These are phyloP conservation scores for Siderastrea radians DNA, from an alignment of 92 coral and sea anemone genomes.

Conservation along the genomic window DNA sequence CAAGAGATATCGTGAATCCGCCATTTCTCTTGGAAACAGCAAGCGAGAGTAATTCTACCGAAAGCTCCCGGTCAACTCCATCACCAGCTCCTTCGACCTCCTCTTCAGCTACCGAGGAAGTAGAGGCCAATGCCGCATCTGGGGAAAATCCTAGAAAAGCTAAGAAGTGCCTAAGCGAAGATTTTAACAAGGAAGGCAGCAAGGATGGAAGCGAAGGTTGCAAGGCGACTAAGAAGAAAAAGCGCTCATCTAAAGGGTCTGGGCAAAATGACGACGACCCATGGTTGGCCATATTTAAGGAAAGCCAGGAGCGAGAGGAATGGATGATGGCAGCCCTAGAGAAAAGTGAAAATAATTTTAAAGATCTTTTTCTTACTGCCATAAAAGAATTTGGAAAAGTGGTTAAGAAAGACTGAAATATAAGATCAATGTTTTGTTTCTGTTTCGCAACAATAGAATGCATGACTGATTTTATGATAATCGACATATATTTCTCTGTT, in stretches of 20 bases:
- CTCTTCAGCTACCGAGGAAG: constrained; percentile 9
- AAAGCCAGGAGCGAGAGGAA: constrained; percentile 13
- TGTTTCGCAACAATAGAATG: too few relatives aligned
- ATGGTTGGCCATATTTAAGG: background rate
- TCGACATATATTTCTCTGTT: constrained; percentile 1
- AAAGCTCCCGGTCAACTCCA: constrained; percentile 14
- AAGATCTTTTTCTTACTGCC: background rate
- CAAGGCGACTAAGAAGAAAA: background rate
- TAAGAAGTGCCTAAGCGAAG: constrained; percentile 9
- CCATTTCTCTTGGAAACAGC: constrained; percentile 14
- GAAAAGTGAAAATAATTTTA: background rate
- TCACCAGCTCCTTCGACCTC: constrained; percentile 27
- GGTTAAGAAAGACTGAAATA: too few relatives aligned
- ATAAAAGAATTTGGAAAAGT: too few relatives aligned
- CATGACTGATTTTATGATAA: background rate
- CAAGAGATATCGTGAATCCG: constrained; percentile 22
- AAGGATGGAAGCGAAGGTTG: background rate
- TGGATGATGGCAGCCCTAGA: constrained; percentile 3
- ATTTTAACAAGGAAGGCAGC: constrained; percentile 1
- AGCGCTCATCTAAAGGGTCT: too few relatives aligned
- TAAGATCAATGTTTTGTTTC: too few relatives aligned
- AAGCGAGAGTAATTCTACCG: constrained; percentile 7
- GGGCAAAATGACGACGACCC: too few relatives aligned
- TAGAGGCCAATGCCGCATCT: constrained; percentile 8
- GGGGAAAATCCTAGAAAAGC: constrained; percentile 23